Evolutionary conservation across 2,797 vertebrate species (phyloP), one percentile per base, ranked within the genome.

Genomic region (Eospalax fontanierii): DNA sequence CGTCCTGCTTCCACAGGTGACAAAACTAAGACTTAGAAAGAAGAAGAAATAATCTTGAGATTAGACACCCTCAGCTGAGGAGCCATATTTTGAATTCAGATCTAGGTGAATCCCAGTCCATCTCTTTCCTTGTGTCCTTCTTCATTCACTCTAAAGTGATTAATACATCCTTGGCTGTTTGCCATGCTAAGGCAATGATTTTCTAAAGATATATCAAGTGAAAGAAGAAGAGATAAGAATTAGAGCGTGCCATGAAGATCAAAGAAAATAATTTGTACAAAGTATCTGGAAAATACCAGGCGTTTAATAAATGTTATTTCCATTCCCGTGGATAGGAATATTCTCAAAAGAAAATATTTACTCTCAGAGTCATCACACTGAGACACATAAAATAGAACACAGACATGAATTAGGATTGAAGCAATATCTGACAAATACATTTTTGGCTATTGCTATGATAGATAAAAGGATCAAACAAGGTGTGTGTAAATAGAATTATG

Each of bases 251-350:
- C 15, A 33, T 43, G 68, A 89, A 82, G 10, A 84, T 54, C 63
- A 75, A 89, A n/a, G 2, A 24, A 93, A 79, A 79, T 33, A 59
- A 79, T 68, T 86, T 38, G 57, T 6, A 74, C 15, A 35, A 87
- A 81, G 30, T n/a, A 38, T 1, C 75, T 76, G 14, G 19, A 46
- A 87, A 95, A 59, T 57, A 40, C 7, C 73, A 61, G 21, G 4
- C 30, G 38, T 84, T 76, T 28, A 38, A 46, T 84, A 93, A 89
- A 61, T 83, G 66, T 22, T 88, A 82, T 93, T 87, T 76, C 63
- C 46, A 38, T 57, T 26, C 33, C 40, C 21, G 30, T 4, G 43
- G 59, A 61, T 30, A 87, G 59, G 89, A 87, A 54, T 54, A 43
- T 35, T 87, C 65, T 91, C 18, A 2, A 74, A 7, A 93, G 28